These are phyloP conservation scores for Hermetia illucens DNA, from an alignment of 1,140 invertebrate species.

Conservation along the genomic window DNA sequence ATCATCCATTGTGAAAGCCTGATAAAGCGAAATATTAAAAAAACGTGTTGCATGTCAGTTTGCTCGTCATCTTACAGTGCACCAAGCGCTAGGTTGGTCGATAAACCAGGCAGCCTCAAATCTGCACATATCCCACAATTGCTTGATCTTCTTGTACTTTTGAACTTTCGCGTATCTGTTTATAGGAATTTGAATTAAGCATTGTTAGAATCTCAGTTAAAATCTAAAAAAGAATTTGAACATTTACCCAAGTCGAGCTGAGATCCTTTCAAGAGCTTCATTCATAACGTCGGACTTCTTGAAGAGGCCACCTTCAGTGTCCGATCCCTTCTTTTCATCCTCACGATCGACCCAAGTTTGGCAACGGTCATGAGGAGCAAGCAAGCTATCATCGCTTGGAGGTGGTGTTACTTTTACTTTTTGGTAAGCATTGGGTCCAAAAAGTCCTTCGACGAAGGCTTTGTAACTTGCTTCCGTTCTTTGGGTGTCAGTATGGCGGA, in stretches of 20 bases:
- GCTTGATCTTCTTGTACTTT: conserved; percentile 30
- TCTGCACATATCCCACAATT: conserved; percentile 55
- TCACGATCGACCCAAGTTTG: not conserved
- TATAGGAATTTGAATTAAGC: conserved; percentile 23
- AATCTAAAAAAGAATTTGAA: not conserved
- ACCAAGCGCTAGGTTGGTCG: conserved; percentile 50
- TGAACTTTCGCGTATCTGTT: too few species aligned
- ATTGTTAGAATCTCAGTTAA: not conserved
- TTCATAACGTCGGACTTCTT: not conserved
- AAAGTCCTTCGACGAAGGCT: conserved; percentile 43
- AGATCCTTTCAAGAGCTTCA: conserved; percentile 4
- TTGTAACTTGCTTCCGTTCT: conserved; percentile 42
- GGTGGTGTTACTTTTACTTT: conserved; percentile 30
- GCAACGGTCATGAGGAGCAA: conserved; percentile 28
- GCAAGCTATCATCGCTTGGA: conserved; percentile 29
- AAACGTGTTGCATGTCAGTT: conserved; percentile 9
- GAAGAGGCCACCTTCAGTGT: conserved; percentile 4
- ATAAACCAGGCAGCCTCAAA: conserved; percentile 53
- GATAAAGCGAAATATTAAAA: not conserved
- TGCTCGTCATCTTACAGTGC: conserved; percentile 33
- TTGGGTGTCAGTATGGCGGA: conserved; percentile 43
- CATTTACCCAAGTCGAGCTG: conserved; percentile 5
- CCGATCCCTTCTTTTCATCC: conserved; percentile 10
- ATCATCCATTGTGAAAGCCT: conserved; percentile 42
- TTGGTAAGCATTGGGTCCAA: conserved; percentile 33